Evolutionary conservation across 2,113 vertebrate genomes (phyloP).

Genomic region (Pleuronectes platessa): DNA sequence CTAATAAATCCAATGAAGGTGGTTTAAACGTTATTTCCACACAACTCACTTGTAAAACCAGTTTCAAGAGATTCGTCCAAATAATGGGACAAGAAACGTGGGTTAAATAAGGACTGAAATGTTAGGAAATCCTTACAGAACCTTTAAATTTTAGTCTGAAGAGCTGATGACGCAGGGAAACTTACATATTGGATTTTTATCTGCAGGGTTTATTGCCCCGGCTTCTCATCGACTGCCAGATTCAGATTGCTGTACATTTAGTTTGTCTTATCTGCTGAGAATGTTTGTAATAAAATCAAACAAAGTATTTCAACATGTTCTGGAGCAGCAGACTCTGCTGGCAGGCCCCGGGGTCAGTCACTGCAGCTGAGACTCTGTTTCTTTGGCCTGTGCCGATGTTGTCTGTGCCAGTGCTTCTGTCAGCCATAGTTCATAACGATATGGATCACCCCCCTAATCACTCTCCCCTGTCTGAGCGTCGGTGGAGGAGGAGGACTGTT

Average conservation of each 20-base stretch:
- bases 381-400: constrained; percentile 33
- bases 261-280: constrained; percentile 17
- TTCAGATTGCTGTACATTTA: constrained; percentile 16
- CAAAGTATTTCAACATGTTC: constrained; percentile 32
- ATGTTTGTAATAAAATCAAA: constrained; percentile 39
- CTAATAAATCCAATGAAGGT: not conserved
- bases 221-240: not conserved
- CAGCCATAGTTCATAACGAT: constrained; percentile 56
- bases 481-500: constrained; percentile 7
- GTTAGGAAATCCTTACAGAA: constrained; percentile 12
- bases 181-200: constrained; percentile 30
- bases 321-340: constrained; percentile 14
- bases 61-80: constrained; percentile 1
- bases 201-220: constrained; percentile 13
- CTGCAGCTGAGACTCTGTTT: constrained; percentile 36
- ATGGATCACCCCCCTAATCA: constrained; percentile 52
- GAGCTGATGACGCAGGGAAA: constrained; percentile 6
- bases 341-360: constrained; percentile 22
- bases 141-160: not conserved
- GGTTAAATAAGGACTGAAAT: not conserved
- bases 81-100: not conserved
- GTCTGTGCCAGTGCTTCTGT: constrained; percentile 48
- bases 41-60: not conserved
- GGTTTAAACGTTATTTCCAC: not conserved
- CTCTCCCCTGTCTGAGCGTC: constrained; percentile 36